phyloP scores from a whole-genome alignment of 2,888 invertebrate genomes.

The Andricus quercusramuli region DNA sequence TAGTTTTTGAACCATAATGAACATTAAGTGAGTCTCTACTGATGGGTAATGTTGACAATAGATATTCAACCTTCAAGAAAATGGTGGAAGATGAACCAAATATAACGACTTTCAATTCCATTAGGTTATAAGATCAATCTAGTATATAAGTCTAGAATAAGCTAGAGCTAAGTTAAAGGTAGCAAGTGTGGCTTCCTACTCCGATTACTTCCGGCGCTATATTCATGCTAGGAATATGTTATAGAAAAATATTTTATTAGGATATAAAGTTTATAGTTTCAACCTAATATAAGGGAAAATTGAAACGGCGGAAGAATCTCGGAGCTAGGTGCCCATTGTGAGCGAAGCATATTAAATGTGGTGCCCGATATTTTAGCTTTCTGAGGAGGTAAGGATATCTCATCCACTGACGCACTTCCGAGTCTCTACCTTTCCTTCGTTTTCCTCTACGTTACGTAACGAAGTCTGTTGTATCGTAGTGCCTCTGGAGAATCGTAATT shows the following conservation, averaged over 20 bases:
- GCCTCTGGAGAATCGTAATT: conserved; percentile 53
- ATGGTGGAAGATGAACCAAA: conserved; percentile 55
- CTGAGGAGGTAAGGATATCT: conserved; percentile 79
- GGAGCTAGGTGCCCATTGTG: conserved; percentile 57
- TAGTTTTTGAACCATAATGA: no score
- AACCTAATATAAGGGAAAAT: not conserved
- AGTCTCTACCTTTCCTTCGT: conserved; percentile 71
- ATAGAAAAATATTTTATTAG: not conserved
- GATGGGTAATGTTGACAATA: not conserved
- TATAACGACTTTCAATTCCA: conserved; percentile 55
- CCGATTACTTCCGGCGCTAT: conserved; percentile 53
- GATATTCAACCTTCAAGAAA: not conserved
- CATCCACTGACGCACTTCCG: conserved; percentile 76
- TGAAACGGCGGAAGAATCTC: conserved; percentile 52
- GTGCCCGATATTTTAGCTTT: conserved; percentile 78
- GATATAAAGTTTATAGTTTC: no score
- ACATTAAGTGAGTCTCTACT: not conserved
- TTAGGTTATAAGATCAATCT: conserved; percentile 58
- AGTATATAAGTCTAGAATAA: conserved; percentile 64
- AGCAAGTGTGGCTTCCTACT: conserved; percentile 62
- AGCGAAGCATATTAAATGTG: conserved; percentile 75
- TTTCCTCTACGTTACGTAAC: conserved; percentile 72
- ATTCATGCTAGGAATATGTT: not conserved
- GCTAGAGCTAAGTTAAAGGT: conserved; percentile 70
- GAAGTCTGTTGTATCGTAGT: conserved; percentile 66